Evolutionary conservation across 2,888 invertebrate species (phyloP).

Genomic region (Lymantria monacha): DNA sequence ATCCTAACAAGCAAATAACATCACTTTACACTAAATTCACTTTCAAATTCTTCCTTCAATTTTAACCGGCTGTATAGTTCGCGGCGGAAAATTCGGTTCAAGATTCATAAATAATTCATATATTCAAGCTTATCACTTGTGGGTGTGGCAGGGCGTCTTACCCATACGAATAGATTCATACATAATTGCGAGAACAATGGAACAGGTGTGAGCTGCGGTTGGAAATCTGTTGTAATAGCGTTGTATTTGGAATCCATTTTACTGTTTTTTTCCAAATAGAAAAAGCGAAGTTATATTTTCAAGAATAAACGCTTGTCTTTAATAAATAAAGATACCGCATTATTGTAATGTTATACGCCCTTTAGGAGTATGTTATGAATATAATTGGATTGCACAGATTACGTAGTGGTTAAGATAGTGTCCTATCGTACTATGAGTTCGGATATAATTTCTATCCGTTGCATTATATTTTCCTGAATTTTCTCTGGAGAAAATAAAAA

Average conservation of each 20-base stretch:
- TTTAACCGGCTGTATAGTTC: slow-evolving; percentile 7
- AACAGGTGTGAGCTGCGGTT: slow-evolving; percentile 3
- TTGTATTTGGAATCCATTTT: background rate
- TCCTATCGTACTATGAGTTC: no score
- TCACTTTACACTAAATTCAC: background rate
- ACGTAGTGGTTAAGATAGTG: no score
- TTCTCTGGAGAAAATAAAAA: no score
- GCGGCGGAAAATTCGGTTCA: slow-evolving; percentile 18
- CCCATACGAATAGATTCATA: slow-evolving; percentile 10
- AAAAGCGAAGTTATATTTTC: no score
- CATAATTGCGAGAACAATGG: slow-evolving; percentile 9
- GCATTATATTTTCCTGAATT: no score
- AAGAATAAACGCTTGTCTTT: no score
- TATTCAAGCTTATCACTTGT: slow-evolving; percentile 24
- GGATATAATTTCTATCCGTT: no score
- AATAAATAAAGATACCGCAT: no score
- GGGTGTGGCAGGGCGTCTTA: slow-evolving; percentile 7
- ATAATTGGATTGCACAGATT: no score
- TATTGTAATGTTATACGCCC: no score
- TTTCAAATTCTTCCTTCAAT: slow-evolving; percentile 4
- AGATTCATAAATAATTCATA: slow-evolving; percentile 31
- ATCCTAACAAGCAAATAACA: background rate
- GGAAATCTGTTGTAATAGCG: slow-evolving; percentile 2
- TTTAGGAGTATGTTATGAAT: no score
- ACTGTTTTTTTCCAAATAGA: background rate